Evolutionary conservation across 2,113 vertebrate species (phyloP).

Genomic region (Pelodiscus sinensis): DNA sequence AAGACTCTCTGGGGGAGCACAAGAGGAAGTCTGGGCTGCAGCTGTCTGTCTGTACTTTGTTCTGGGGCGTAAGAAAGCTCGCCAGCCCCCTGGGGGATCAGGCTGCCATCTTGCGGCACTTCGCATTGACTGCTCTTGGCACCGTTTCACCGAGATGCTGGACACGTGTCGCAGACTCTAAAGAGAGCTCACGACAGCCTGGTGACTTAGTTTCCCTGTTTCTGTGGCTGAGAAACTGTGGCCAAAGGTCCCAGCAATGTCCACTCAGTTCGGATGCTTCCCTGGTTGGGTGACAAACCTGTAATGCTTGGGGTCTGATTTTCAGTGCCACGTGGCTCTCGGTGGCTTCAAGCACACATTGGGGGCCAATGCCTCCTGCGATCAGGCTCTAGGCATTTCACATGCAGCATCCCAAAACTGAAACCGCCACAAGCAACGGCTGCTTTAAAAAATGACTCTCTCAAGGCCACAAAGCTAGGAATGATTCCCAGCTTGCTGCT

Average conservation of each 20-base stretch:
- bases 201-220: background rate
- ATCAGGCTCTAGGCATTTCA: background rate
- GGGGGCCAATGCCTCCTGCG: background rate
- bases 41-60: background rate
- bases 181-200: background rate
- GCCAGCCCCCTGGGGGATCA: background rate
- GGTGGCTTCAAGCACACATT: background rate
- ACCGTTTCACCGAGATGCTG: background rate
- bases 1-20: background rate
- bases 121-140: background rate
- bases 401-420: rapidly evolving
- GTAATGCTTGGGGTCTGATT: background rate
- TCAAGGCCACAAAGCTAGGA: background rate
- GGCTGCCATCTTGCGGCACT: background rate
- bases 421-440: rapidly evolving
- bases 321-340: background rate
- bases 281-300: background rate
- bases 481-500: background rate
- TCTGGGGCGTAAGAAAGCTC: background rate
- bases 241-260: background rate
- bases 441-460: background rate
- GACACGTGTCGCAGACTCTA: background rate
- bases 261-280: background rate
- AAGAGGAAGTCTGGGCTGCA: background rate
- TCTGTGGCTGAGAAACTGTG: background rate